Percentiles rank a stretch among this genome's conserved stretches.
Conservation (phyloP, 2,888 invertebrate genomes). For the Athalia rosae region DNA sequence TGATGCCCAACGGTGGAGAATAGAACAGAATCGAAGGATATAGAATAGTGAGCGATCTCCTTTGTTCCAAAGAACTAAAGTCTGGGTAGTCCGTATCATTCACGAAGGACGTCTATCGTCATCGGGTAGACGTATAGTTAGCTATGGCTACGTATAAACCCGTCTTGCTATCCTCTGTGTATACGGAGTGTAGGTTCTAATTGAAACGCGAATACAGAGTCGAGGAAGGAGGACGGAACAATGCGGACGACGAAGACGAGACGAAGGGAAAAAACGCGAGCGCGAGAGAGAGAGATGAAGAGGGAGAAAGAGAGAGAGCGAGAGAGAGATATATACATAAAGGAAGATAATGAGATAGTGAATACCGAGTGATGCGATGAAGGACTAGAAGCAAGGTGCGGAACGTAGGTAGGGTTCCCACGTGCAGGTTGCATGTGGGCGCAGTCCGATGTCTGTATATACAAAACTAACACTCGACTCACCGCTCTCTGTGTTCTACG, state of each 20-base stretch:
- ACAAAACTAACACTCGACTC: constrained; percentile 28
- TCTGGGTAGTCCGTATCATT: too few species aligned
- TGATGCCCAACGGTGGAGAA: too few species aligned
- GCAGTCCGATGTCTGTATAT: constrained; percentile 1
- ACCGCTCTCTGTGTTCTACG: constrained; percentile 63
- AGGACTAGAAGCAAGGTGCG: constrained; percentile 5
- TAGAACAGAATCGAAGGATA: too few species aligned
- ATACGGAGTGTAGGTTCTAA: constrained; percentile 1
- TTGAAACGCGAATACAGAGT: not conserved
- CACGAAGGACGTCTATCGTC: too few species aligned
- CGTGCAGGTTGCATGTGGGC: constrained; percentile 36
- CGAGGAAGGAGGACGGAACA: not conserved
- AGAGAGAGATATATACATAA: not conserved
- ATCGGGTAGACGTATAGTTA: too few species aligned
- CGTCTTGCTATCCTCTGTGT: not conserved
- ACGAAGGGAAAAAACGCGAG: not conserved
- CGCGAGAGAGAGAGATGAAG: not conserved
- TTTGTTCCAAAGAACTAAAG: too few species aligned
- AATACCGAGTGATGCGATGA: not conserved
- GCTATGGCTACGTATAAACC: not conserved
- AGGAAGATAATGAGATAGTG: not conserved
- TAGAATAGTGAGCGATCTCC: too few species aligned
- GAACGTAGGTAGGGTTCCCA: constrained; percentile 37
- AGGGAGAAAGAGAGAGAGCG: not conserved
- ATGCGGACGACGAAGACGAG: too few species aligned